Base-by-base conservation (phyloP, 1,140 invertebrate species). In the Bombus huntii region DNA sequence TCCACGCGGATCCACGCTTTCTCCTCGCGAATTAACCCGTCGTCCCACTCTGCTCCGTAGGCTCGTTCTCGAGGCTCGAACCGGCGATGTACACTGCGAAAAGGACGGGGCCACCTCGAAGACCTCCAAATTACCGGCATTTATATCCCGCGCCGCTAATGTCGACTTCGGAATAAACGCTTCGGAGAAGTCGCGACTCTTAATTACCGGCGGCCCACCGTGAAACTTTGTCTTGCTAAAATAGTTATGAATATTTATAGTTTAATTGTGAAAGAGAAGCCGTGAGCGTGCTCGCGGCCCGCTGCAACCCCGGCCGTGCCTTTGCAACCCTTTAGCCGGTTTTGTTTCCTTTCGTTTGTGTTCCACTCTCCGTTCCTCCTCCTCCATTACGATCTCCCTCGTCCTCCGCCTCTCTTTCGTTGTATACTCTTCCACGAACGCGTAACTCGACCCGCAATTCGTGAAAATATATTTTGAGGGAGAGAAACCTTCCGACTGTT, bases 191-290 rank as follows among this genome's bases (percentile, higher is more conserved):
- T 85, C 44, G 31, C 59, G 70, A 71, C 57, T 68, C 78, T 74
- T 85, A 85, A 85, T 73, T 85, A 85, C 77, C 83, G 28, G 34
- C 57, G 53, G n/a, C 53, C 83, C 66, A 42, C 70, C 77, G 34
- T 57, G 42, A 66, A 85, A 81, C 76, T 80, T 85, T 73, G 70
- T 81, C 77, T 68, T 74, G 78, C 42, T 81, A 44, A 85, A 81
- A 81, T 80, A 85, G 76, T 80, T 85, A 85, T 85, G 76, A 85
- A 85, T 85, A 85, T 85, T 85, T 85, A 85, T 85, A 72, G 83
- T 85, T 80, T 72, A 85, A 80, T 85, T 85, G 76, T 39, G 76
- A 72, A 73, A 80, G 68, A 71, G 76, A 72, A 72, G 62, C 68
- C 59, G 65, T 15, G 37, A 70, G 42, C 22, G 53, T 59, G 8